Base-by-base conservation (phyloP, 2,797 vertebrate genomes). In the Mareca strepera region DNA sequence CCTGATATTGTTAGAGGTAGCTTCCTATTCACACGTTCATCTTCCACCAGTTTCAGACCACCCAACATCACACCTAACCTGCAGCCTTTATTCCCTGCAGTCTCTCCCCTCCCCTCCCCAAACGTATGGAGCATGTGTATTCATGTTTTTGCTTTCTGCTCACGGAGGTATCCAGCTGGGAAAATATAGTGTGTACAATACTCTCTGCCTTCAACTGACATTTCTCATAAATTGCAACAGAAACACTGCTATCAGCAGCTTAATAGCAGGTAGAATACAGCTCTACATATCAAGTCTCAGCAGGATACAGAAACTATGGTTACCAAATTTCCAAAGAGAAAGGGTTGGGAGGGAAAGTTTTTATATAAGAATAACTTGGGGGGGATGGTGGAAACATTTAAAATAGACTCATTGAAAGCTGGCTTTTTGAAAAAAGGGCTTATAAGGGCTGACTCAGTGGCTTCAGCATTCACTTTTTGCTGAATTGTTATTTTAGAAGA, bases 161-260 rank as follows among this genome's bases (percentile, higher is more conserved):
- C 98, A 98, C 75, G 44, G 95, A 98, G 96, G 94, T 90, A 98
- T 98, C 98, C 98, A 98, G 98, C 98, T 98, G 98, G 97, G 98
- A 98, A 98, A 98, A 98, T 98, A 97, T 53, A 98, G 97, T 97
- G 97, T 98, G 97, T 98, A 98, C 98, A 98, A 96, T 98, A 96
- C 94, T 97, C 96, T 96, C 94, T 98, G 97, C 96, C 97, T 98
- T 98, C 97, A 97, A 91, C 97, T 98, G 98, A 98, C 97, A 98
- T 97, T 97, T 98, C 97, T 98, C 94, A 98, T 98, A 98, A 98
- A 98, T 98, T 98, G 97, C 98, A 97, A 95, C 94, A 98, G 97
- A 98, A 98, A 98, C 97, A 98, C 96, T 98, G 97, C 97, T 98
- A 98, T 98, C 98, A 98, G 97, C 96, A 96, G 97, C 97, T 98